Base-by-base conservation (phyloP, 2,113 vertebrate species). In the Ceuthmochares aereus region DNA sequence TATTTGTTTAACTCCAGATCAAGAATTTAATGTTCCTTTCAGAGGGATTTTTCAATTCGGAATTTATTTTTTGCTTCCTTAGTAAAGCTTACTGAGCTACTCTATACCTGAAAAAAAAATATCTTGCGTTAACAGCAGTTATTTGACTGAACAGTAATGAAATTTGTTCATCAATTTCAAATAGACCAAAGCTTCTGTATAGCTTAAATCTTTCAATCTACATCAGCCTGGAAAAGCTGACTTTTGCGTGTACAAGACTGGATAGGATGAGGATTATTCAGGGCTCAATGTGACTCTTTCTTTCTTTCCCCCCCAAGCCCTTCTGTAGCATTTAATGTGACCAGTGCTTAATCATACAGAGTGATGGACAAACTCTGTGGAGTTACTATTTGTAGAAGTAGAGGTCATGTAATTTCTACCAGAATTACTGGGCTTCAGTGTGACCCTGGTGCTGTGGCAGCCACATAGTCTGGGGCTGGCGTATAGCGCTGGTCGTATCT, bases 121-220 rank as follows among this genome's bases (percentile, higher is more conserved):
- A 25, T 7, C 34, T 87, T 80, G 43, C 51, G 58, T 67, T 92
- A 82, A 47, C 59, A 89, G 45, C 49, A 72, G 64, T 78, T 93
- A 69, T 70, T 91, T 79, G 78, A 72, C 58, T 69, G 74, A 91
- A 92, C 56, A 63, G 85, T 78, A 93, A 75, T 89, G 68, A 52
- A 90, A 72, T 84, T 96, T 86, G 26, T 93, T 96, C 68, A 90
- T 90, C 88, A 87, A n/a, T 94, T 93, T 96, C 63, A 92, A 64
- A 63, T 70, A 93, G 72, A 80, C 23, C 52, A 90, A 81, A 89
- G 76, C 52, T 93, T 90, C 79, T 93, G 12, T 84, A 62, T 43
- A 60, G 59, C 55, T 96, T 94, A 91, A 91, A 37, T 92, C 72
- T 92, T 92, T 84, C 92, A 78, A n/a, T 92, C 76, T 89, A 18